Evolutionary conservation across 2,888 invertebrate species (phyloP).

Genomic region (Altica lythri): DNA sequence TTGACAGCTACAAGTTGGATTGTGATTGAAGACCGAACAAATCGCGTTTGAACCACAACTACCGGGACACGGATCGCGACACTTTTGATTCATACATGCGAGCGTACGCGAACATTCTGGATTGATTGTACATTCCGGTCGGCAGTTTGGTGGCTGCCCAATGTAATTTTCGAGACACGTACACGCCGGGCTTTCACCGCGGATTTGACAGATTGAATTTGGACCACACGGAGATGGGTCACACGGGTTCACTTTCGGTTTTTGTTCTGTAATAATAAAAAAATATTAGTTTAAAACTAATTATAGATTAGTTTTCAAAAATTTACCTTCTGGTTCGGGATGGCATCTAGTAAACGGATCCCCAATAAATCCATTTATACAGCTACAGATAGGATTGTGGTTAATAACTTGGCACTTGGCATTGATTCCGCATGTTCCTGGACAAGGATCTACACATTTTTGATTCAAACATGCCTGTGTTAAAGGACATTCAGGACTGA

Average conservation of each 20-base stretch:
- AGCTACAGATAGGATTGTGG: constrained; percentile 80
- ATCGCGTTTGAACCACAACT: constrained; percentile 68
- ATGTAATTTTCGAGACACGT: constrained; percentile 65
- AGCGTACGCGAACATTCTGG: constrained; percentile 70
- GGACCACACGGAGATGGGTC: constrained; percentile 71
- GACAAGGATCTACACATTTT: constrained; percentile 81
- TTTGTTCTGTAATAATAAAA: constrained; percentile 39
- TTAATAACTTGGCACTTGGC: constrained; percentile 79
- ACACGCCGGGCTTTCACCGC: constrained; percentile 60
- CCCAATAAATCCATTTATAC: constrained; percentile 70
- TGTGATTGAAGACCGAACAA: constrained; percentile 73
- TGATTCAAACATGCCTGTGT: constrained; percentile 81
- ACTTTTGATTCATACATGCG: constrained; percentile 74
- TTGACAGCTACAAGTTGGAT: constrained; percentile 74
- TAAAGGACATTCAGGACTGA: constrained; percentile 77
- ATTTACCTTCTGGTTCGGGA: constrained; percentile 53
- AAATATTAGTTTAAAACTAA: constrained; percentile 1
- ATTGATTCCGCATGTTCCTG: constrained; percentile 74
- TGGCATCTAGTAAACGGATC: constrained; percentile 77
- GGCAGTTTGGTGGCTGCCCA: constrained; percentile 69
- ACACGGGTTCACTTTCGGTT: constrained; percentile 64
- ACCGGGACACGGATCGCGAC: constrained; percentile 73
- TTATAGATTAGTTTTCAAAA: too few relatives aligned
- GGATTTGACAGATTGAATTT: constrained; percentile 58
- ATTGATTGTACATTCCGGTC: constrained; percentile 73